phyloP scores from a whole-genome alignment of 1,140 invertebrate species.

The Artemia franciscana region DNA sequence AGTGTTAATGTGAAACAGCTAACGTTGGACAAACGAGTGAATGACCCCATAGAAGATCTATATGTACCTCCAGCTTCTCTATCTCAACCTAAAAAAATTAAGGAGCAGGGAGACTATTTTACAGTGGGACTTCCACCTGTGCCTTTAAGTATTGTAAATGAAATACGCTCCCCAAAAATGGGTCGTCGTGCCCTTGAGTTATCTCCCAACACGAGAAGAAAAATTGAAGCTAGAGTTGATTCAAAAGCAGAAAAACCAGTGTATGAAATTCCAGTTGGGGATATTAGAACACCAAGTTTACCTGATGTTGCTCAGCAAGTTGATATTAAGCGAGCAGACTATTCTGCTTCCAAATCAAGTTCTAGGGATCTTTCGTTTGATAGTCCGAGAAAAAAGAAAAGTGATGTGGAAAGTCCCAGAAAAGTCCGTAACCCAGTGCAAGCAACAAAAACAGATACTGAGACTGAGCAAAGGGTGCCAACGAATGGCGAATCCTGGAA shows the following conservation, averaged over 20 bases:
- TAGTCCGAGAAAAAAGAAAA: background rate
- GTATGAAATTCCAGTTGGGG: background rate
- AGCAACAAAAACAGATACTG: background rate
- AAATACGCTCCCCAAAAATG: constrained; percentile 29
- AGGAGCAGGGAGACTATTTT: background rate
- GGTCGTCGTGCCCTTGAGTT: constrained; percentile 25
- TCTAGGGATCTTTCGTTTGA: background rate
- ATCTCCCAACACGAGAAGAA: background rate
- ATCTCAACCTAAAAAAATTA: background rate
- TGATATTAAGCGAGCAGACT: background rate
- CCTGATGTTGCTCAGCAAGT: background rate
- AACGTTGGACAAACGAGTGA: background rate
- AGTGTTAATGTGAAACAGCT: background rate
- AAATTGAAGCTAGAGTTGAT: background rate
- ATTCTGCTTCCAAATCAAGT: background rate
- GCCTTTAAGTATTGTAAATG: background rate
- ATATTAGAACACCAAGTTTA: background rate
- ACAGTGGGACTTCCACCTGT: background rate
- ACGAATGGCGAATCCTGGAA: background rate
- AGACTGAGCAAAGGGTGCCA: background rate
- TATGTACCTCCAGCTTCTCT: background rate
- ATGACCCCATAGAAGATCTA: background rate
- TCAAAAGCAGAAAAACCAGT: background rate
- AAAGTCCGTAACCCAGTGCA: background rate
- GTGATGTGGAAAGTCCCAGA: background rate